Base-by-base conservation (phyloP, 2,888 invertebrate species). In the Cryptophagus acutangulus region DNA sequence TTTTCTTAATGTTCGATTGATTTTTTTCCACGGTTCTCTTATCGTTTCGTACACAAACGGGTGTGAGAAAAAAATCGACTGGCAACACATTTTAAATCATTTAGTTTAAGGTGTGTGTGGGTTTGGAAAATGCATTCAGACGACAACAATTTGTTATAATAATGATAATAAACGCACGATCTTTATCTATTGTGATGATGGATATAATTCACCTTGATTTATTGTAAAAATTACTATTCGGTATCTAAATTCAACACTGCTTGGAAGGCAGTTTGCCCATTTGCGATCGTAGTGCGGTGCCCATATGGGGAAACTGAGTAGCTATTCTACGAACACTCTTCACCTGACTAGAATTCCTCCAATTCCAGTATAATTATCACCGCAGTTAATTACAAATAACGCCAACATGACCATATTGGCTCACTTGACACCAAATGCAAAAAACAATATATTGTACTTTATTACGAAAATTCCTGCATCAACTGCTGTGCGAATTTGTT, bases 181-280 rank as follows among this genome's bases (percentile, higher is more conserved):
- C 46, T 47, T 49, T 47, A 47, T 48, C 41, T 45, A 40, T 40
- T 48, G 35, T 33, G 36, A 28, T 20, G n/a, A 8, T 34, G 36
- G 48, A 46, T 45, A 51, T 50, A 46, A 49, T 48, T 59, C 57
- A 59, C 55, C 48, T 62, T 59, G 62, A 63, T 59, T 63, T 63
- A 62, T 62, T 45, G 56, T 51, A 54, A 58, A 58, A 57, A 61
- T 58, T 48, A 52, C 45, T 52, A 54, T 53, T 52, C 54, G 59
- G 57, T 57, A 59, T 62, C 62, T 62, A 59, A 62, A 60, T 60
- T 58, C 58, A 57, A 61, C 57, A 57, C 61, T 47, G 51, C 55
- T 40, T 45, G 45, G 49, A 50, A 57, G 55, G 57, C 54, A 53
- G 56, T 59, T 58, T 58, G 50, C 50, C 61, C 59, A 58, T 59